Base-by-base conservation (phyloP, 2,888 invertebrate genomes). In the Ormyrus nitidulus region DNA sequence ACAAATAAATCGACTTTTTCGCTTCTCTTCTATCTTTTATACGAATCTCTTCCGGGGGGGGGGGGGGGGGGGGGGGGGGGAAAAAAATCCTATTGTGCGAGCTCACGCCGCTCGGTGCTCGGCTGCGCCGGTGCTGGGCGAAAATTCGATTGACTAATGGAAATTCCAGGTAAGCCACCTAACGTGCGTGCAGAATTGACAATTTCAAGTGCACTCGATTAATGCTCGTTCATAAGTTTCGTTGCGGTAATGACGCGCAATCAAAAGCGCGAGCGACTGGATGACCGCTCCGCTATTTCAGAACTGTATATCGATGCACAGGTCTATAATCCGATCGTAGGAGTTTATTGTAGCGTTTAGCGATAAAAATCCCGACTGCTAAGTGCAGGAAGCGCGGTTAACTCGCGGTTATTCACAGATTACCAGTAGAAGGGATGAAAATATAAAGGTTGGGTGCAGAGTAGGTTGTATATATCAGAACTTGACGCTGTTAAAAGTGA, bases 1-100 rank as follows among this genome's bases (percentile, higher is more conserved):
- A 84, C 86, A 86, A 87, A 87, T 86, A 86, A 86, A 87, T 87
- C 85, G 85, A 82, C 81, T 84, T 83, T 74, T 77, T 80, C 78
- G 72, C 64, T 75, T 82, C 70, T 58, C 83, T 4, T 83, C 84
- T 82, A 85, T 83, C 13, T 85, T 84, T 82, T 83, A 61, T 46
- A 5, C 69, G 64, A 49, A 70, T 70, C 69, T 54, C 56, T 69
- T 77, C 56, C 34, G 34, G 34, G 3, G 34, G 54, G 48, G 0
- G n/a, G 9, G 2, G 11, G 44, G 54, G 48, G 0, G 51, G 11
- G 3, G 11, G 6, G 10, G 0, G 19, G 49, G 10, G n/a, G n/a
- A n/a, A 34, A 74, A 74, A 74, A 74, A 74, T 74, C 56, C 46
- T 51, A 44, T 72, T 62, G 44, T 62, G 5, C 44, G 19, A 61